These are phyloP conservation scores for Fragum sueziense DNA, from an alignment of 2,888 invertebrate species.

Conservation along the genomic window DNA sequence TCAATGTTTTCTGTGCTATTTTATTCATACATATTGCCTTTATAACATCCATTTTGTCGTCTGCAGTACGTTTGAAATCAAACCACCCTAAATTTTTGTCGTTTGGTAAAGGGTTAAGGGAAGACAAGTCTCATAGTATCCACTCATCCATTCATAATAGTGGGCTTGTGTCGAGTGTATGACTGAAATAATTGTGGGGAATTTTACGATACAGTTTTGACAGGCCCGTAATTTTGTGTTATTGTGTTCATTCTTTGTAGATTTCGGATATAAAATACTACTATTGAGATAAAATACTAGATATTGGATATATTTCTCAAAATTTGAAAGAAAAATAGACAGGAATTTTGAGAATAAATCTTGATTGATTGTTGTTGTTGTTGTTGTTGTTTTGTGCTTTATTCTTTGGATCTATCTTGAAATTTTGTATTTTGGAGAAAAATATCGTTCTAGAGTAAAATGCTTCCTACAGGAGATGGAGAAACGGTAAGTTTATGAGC, in stretches of 20 bases:
- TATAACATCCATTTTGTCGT: too few relatives aligned
- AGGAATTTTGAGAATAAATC: too few relatives aligned
- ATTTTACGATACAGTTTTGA: constrained; percentile 5
- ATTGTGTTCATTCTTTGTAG: background rate
- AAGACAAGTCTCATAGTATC: background rate
- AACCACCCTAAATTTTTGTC: too few relatives aligned
- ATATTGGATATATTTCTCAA: too few relatives aligned
- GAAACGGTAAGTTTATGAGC: constrained; percentile 40
- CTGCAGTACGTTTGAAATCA: too few relatives aligned
- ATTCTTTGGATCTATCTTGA: background rate
- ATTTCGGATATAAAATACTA: too few relatives aligned
- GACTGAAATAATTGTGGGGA: constrained; percentile 6
- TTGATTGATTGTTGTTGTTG: too few relatives aligned
- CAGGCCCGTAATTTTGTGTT: background rate
- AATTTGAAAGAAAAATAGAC: too few relatives aligned
- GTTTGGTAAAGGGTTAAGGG: background rate
- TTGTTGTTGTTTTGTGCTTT: background rate
- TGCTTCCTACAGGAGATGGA: constrained; percentile 47
- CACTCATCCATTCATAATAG: constrained; percentile 21
- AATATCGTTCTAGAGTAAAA: background rate
- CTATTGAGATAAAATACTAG: background rate
- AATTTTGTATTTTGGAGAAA: background rate
- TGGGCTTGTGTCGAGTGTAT: constrained; percentile 3
- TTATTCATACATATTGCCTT: too few relatives aligned
- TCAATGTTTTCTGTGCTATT: too few relatives aligned